Conservation (phyloP, 1,140 invertebrate species). For the Zophobas atratus region DNA sequence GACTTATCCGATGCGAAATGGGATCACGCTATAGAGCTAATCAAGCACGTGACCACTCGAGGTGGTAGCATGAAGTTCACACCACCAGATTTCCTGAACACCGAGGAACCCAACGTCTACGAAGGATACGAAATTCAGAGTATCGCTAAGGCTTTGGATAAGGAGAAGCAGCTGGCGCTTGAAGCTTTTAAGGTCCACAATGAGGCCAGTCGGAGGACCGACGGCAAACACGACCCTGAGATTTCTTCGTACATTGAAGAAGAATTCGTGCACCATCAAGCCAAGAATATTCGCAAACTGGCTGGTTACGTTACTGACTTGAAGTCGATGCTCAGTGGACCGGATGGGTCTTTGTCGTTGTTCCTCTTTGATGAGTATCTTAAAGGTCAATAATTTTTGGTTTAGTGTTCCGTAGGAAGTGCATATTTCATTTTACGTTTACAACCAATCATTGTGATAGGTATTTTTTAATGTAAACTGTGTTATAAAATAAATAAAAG, state of each 20-base stretch:
- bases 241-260: constrained; percentile 83
- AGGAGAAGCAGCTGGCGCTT: constrained; percentile 79
- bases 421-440: background rate
- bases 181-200: constrained; percentile 78
- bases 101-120: constrained; percentile 62
- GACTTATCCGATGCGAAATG: constrained; percentile 82
- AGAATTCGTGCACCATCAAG: constrained; percentile 79
- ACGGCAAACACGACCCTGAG: constrained; percentile 76
- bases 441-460: constrained; percentile 32
- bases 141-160: constrained; percentile 82
- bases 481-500: constrained; percentile 20
- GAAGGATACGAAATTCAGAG: constrained; percentile 77
- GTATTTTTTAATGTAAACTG: constrained; percentile 29
- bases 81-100: constrained; percentile 56
- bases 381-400: constrained; percentile 69
- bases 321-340: constrained; percentile 74
- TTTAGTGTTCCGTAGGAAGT: background rate
- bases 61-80: constrained; percentile 74
- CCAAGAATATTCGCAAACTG: constrained; percentile 76
- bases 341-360: constrained; percentile 75
- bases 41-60: constrained; percentile 83
- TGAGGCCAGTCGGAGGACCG: constrained; percentile 68
- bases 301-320: constrained; percentile 82
- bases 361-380: constrained; percentile 87
- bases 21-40: constrained; percentile 80